A percentile compares a stretch with the other conserved stretches of the same genome.
Conservation (phyloP, 1,140 invertebrate genomes). For the Coelopa frigida region DNA sequence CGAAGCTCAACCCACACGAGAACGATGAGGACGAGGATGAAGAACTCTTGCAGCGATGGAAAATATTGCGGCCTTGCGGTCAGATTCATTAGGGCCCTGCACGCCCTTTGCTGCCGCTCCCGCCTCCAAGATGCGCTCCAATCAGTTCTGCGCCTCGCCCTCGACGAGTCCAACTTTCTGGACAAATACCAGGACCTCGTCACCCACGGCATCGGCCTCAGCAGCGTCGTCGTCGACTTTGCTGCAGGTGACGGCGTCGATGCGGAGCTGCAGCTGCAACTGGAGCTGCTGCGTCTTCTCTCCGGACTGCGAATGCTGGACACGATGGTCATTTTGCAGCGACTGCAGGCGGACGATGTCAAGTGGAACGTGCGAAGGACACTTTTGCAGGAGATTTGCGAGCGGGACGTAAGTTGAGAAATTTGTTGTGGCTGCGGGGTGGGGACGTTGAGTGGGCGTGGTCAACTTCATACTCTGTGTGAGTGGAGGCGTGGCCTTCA, state of each 20-base stretch:
- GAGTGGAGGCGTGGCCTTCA: too few relatives aligned
- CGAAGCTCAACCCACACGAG: too few relatives aligned
- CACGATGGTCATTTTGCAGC: constrained; percentile 24
- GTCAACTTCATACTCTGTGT: too few relatives aligned
- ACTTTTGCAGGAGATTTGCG: constrained; percentile 15
- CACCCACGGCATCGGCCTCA: constrained; percentile 5
- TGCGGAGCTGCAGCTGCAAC: constrained; percentile 20
- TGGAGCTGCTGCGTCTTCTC: constrained; percentile 28
- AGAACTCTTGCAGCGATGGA: not conserved
- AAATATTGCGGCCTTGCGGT: constrained; percentile 25
- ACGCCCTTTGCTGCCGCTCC: constrained; percentile 37
- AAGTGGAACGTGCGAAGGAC: constrained; percentile 14
- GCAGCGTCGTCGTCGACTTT: not conserved
- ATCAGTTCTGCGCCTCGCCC: constrained; percentile 38
- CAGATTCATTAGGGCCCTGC: constrained; percentile 35
- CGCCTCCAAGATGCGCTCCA: constrained; percentile 37
- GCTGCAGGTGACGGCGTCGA: not conserved
- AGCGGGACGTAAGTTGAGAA: constrained; percentile 12
- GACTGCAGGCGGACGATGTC: constrained; percentile 10
- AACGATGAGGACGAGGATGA: too few relatives aligned
- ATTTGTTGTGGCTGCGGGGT: too few relatives aligned
- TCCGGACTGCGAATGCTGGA: constrained; percentile 33
- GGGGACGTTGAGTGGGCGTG: too few relatives aligned
- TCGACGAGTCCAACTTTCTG: constrained; percentile 39
- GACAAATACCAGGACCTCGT: constrained; percentile 40